Percentiles rank a stretch among this genome's conserved stretches.
Conservation (phyloP, 37 sponge, comb jelly and placozoan genomes). For the Mnemiopsis leidyi region DNA sequence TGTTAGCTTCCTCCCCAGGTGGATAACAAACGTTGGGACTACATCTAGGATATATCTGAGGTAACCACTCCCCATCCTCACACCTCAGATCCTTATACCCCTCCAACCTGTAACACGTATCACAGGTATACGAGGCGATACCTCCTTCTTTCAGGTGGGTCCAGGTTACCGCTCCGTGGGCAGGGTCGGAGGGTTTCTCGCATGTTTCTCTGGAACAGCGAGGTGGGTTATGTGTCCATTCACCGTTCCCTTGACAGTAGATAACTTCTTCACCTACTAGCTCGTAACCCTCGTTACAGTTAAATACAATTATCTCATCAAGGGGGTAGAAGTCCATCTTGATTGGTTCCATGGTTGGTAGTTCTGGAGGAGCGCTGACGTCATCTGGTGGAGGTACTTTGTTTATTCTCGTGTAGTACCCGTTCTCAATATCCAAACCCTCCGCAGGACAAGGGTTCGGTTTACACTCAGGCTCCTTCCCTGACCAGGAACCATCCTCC, state of each 20-base stretch:
- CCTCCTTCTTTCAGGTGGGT: conserved; percentile 13
- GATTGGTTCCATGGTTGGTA: neutral
- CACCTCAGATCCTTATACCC: neutral
- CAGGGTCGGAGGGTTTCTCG: neutral
- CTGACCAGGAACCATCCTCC: conserved; percentile 17
- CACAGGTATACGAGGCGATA: neutral
- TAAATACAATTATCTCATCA: neutral
- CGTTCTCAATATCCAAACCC: conserved; percentile 7
- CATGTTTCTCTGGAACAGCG: neutral
- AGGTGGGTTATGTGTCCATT: neutral
- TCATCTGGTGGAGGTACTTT: too few relatives aligned
- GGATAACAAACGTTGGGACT: conserved; percentile 2
- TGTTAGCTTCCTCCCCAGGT: conserved; percentile 18
- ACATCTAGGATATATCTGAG: neutral
- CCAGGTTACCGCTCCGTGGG: neutral
- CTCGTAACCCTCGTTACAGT: conserved; percentile 12
- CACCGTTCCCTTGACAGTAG: neutral
- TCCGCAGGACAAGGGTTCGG: neutral
- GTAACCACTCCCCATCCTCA: conserved; percentile 42
- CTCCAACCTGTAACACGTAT: conserved; percentile 16
- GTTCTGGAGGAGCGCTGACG: neutral
- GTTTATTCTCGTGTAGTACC: too few relatives aligned
- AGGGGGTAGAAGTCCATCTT: neutral
- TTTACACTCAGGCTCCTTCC: neutral
- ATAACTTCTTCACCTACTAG: neutral